A percentile compares a stretch with the other conserved stretches of the same genome.
Conservation (phyloP, 2,888 invertebrate species). For the Agrotis puta region DNA sequence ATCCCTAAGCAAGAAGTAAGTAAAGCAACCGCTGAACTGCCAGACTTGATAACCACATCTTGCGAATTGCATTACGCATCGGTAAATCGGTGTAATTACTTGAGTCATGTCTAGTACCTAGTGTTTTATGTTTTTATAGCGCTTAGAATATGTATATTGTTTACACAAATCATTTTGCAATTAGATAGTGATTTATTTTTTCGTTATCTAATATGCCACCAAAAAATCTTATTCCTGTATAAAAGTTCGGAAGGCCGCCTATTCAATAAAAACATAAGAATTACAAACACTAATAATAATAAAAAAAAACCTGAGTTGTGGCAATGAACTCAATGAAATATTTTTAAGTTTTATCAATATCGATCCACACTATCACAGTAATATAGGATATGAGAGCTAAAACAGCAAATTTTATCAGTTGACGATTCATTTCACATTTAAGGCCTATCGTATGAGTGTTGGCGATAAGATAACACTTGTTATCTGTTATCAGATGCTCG, state of each 20-base stretch:
- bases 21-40: background rate
- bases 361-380: constrained; percentile 1
- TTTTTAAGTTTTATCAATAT: constrained; percentile 4
- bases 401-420: constrained; percentile 32
- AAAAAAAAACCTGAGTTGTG: background rate
- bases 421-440: constrained; percentile 29
- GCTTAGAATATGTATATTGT: background rate
- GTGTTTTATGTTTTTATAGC: background rate
- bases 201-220: too few relatives aligned
- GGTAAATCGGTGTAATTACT: background rate
- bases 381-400: constrained; percentile 8
- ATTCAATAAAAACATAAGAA: too few relatives aligned
- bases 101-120: background rate
- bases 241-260: too few relatives aligned
- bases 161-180: background rate
- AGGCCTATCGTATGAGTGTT: background rate
- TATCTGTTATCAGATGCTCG: constrained; percentile 80
- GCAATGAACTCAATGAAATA: background rate
- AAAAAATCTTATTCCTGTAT: too few relatives aligned
- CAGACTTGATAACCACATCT: background rate
- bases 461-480: constrained; percentile 37
- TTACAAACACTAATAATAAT: too few relatives aligned
- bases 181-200: too few relatives aligned
- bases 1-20: too few relatives aligned
- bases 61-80: background rate